Evolutionary conservation across 1,140 invertebrate genomes (phyloP).

Genomic region (Macrostomum lignano): DNA sequence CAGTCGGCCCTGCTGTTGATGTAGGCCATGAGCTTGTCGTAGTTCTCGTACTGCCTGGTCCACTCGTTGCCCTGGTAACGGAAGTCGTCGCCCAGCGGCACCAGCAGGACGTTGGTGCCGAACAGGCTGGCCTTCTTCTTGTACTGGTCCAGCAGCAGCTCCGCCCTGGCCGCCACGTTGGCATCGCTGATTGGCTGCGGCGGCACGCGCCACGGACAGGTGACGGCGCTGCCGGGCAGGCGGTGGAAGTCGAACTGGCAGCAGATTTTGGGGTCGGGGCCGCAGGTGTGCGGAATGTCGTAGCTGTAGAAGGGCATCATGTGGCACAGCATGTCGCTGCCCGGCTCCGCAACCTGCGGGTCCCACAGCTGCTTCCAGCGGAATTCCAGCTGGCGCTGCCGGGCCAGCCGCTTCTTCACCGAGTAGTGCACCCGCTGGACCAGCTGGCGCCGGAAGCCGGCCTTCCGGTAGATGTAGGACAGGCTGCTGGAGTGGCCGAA

Average conservation of each 20-base stretch:
- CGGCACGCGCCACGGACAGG: conserved; percentile 56
- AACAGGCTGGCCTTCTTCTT: conserved; percentile 75
- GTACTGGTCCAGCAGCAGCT: conserved; percentile 65
- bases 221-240: conserved; percentile 39
- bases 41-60: conserved; percentile 72
- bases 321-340: too few relatives aligned
- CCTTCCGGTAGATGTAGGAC: conserved; percentile 53
- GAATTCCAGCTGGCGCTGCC: conserved; percentile 56
- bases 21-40: conserved; percentile 65
- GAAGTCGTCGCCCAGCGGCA: conserved; percentile 87
- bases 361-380: conserved; percentile 79
- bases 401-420: conserved; percentile 62
- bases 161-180: conserved; percentile 54
- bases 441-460: conserved; percentile 53
- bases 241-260: conserved; percentile 93
- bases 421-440: conserved; percentile 82
- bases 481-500: conserved; percentile 58
- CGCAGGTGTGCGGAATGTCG: conserved; percentile 85
- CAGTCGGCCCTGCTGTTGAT: conserved; percentile 47
- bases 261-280: conserved; percentile 78
- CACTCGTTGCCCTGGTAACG: conserved; percentile 65
- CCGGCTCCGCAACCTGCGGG: conserved; percentile 32
- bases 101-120: conserved; percentile 53
- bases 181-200: conserved; percentile 46
- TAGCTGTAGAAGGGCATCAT: conserved; percentile 98